Percentiles rank a stretch among this genome's conserved stretches.
Conservation (phyloP, 2,113 vertebrate genomes). For the Ovibos moschatus region DNA sequence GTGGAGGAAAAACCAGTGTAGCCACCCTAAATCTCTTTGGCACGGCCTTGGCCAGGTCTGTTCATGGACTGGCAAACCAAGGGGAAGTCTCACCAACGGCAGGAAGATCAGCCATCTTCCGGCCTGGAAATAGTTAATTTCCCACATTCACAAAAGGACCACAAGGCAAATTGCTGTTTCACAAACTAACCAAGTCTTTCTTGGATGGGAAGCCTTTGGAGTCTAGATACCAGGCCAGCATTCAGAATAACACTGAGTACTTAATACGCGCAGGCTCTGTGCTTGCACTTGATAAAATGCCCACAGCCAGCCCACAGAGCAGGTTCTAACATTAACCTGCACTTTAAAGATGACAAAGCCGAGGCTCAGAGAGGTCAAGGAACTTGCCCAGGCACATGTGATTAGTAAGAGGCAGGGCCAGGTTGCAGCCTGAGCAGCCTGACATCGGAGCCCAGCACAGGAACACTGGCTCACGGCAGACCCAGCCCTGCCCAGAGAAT, state of each 20-base stretch:
- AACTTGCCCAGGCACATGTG: neutral
- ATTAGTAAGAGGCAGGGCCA: neutral
- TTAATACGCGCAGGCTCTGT: neutral
- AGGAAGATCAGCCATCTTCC: neutral
- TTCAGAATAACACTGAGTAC: neutral
- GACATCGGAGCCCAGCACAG: accelerated
- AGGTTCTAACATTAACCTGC: neutral
- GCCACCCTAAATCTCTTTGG: neutral
- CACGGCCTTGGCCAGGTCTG: neutral
- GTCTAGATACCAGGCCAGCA: neutral
- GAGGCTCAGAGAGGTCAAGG: neutral
- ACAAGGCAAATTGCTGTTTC: neutral
- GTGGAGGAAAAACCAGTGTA: neutral
- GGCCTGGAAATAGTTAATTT: neutral
- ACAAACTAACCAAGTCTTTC: neutral
- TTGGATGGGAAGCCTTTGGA: neutral
- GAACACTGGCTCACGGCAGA: too few species aligned
- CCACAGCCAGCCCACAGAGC: neutral
- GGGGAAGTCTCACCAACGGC: neutral
- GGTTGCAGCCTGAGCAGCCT: neutral
- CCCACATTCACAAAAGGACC: neutral
- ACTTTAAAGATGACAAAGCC: neutral
- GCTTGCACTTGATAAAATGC: neutral
- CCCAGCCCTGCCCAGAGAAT: neutral
- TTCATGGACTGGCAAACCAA: neutral